Evolutionary conservation across 2,888 invertebrate genomes (phyloP).

Genomic region (Spisula solida): DNA sequence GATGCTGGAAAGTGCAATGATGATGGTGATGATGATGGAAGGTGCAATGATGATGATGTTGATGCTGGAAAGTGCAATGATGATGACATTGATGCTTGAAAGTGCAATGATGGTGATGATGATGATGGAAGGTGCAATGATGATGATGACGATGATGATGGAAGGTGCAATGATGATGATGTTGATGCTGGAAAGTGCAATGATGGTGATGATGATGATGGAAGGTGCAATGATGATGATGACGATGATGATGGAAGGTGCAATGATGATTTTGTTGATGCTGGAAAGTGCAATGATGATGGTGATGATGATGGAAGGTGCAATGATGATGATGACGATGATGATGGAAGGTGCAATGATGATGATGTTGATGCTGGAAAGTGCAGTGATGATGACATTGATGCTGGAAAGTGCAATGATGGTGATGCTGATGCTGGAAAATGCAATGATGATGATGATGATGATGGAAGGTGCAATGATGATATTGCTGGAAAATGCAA

Average conservation of each 20-base stretch:
- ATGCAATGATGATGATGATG: background rate
- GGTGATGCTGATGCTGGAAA: background rate
- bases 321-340: background rate
- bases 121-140: background rate
- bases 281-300: background rate
- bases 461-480: background rate
- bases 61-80: background rate
- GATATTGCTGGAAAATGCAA: too few species aligned
- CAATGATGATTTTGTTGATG: background rate
- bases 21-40: background rate
- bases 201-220: background rate
- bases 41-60: background rate
- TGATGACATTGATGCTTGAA: background rate
- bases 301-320: background rate
- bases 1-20: too few species aligned
- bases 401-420: background rate
- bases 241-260: background rate
- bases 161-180: too few species aligned
- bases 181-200: background rate
- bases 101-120: background rate
- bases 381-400: background rate
- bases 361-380: background rate
- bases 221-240: background rate
- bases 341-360: too few species aligned
- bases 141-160: background rate